Percentiles rank a stretch among this genome's conserved stretches.
Conservation (phyloP, 1,140 invertebrate genomes). For the Melitaea cinxia region DNA sequence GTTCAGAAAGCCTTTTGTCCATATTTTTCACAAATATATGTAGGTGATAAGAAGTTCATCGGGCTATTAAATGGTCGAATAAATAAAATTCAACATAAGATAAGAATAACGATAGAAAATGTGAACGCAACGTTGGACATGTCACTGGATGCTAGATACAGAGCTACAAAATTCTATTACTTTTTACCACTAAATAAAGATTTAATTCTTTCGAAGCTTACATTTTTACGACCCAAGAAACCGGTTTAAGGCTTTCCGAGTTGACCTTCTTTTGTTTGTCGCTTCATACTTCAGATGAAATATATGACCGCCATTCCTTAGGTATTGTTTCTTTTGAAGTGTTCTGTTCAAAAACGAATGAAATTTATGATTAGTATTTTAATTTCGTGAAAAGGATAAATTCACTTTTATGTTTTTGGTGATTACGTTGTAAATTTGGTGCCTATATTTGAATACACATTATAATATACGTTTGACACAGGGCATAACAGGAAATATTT, state of each 20-base stretch:
- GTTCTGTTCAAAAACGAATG: neutral
- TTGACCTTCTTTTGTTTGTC: constrained; percentile 3
- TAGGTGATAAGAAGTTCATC: too few relatives aligned
- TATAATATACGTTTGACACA: too few relatives aligned
- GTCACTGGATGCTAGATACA: too few relatives aligned
- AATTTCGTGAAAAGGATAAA: neutral
- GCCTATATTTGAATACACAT: too few relatives aligned
- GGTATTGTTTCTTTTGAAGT: neutral
- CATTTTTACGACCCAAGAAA: neutral
- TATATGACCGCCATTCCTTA: neutral
- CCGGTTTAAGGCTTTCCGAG: neutral
- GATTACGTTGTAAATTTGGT: too few relatives aligned
- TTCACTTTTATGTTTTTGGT: neutral
- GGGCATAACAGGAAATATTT: too few relatives aligned
- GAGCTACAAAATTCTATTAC: neutral
- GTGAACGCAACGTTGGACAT: too few relatives aligned
- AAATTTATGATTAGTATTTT: neutral
- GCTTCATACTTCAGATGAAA: neutral
- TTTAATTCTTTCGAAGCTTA: neutral
- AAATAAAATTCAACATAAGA: too few relatives aligned
- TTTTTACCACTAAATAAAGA: neutral
- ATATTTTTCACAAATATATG: too few relatives aligned
- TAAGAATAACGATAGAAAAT: too few relatives aligned
- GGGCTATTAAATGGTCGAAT: too few relatives aligned
- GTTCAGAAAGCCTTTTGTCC: too few relatives aligned